These are phyloP conservation scores for Onthophagus sagittarius DNA, from an alignment of 2,888 invertebrate species.

Conservation along the genomic window DNA sequence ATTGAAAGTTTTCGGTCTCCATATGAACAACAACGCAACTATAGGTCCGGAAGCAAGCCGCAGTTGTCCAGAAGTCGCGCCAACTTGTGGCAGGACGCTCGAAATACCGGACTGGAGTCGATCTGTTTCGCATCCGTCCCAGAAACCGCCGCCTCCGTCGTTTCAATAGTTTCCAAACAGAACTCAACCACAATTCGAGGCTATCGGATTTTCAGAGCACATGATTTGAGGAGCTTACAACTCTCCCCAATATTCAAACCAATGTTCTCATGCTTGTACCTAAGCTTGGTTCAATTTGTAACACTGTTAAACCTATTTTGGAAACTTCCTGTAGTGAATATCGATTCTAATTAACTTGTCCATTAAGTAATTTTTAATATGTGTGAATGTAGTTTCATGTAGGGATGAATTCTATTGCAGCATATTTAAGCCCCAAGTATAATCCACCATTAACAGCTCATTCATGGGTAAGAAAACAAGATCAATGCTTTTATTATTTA, in stretches of 20 bases:
- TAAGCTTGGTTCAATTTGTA: background rate
- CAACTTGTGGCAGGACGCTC: background rate
- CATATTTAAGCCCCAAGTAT: no score
- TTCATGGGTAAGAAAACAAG: no score
- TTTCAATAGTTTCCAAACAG: background rate
- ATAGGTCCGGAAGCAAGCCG: background rate
- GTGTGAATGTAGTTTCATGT: no score
- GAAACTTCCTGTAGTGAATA: no score
- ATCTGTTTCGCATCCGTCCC: background rate
- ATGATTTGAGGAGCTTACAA: background rate
- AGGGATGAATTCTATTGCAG: no score
- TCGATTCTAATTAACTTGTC: no score
- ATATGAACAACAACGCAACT: background rate
- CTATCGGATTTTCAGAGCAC: background rate
- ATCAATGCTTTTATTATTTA: no score
- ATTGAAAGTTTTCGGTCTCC: background rate
- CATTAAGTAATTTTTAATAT: no score
- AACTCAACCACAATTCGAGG: background rate
- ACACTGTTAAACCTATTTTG: background rate
- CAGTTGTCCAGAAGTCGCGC: background rate
- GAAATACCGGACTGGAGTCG: background rate
- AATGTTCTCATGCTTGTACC: background rate
- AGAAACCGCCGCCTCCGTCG: background rate
- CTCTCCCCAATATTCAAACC: background rate
- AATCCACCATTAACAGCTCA: no score